Percentiles rank a stretch among this genome's conserved stretches.
Evolutionary conservation across 2,113 vertebrate genomes (phyloP).

Genomic region (Phyllopteryx taeniolatus): DNA sequence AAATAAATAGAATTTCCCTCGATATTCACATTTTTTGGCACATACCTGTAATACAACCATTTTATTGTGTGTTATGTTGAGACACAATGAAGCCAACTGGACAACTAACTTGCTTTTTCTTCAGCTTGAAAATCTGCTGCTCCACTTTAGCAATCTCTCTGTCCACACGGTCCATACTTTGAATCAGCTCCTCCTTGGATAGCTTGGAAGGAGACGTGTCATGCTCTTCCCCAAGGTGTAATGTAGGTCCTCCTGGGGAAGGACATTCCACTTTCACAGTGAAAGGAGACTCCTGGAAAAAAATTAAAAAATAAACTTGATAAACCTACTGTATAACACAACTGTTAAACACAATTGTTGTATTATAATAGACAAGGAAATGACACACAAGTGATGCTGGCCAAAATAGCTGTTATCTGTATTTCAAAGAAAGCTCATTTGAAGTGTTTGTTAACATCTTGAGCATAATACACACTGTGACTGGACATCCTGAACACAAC

Average conservation of each 20-base stretch:
- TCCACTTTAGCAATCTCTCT: constrained; percentile 97
- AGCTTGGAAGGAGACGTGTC: constrained; percentile 96
- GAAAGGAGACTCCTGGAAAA: constrained; percentile 84
- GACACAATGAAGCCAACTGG: constrained; percentile 11
- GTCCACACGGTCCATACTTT: constrained; percentile 99
- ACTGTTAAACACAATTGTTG: neutral
- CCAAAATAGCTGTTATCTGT: neutral
- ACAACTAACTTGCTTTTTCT: constrained; percentile 92
- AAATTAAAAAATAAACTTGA: constrained; percentile 18
- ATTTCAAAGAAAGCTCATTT: neutral
- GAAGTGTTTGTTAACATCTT: neutral
- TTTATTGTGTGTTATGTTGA: neutral
- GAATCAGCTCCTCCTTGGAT: constrained; percentile 97
- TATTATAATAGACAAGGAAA: neutral
- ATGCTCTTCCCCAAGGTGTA: constrained; percentile 86
- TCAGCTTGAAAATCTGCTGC: constrained; percentile 96
- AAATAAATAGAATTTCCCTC: no score
- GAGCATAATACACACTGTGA: neutral
- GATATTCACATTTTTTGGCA: no score
- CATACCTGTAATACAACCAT: neutral
- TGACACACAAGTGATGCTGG: neutral
- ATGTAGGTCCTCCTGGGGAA: constrained; percentile 76
- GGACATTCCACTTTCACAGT: constrained; percentile 83
- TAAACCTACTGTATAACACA: neutral
- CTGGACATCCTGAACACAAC: neutral